phyloP scores from a whole-genome alignment of 2,797 vertebrate genomes.

The Myotis vivesi region DNA sequence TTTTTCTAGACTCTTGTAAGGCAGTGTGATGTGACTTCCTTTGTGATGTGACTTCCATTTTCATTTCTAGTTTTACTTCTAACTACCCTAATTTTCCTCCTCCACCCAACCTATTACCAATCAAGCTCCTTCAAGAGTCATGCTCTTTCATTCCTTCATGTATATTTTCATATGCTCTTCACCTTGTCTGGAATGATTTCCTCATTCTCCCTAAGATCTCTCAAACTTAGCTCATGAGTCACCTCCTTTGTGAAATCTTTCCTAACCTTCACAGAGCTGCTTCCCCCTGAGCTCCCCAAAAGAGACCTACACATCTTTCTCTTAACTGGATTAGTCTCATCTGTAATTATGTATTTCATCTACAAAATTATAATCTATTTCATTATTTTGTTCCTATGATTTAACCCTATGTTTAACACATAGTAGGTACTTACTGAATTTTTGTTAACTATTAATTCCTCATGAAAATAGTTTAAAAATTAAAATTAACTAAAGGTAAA shows the following conservation, averaged over 20 bases:
- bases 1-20: neutral
- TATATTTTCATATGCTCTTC: slow-evolving; percentile 15
- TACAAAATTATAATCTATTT: slow-evolving; percentile 6
- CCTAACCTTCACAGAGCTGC: neutral
- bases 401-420: slow-evolving; percentile 44
- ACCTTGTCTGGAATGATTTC: slow-evolving; percentile 30
- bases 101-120: neutral
- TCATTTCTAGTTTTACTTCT: neutral
- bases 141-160: neutral
- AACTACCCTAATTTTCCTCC: neutral
- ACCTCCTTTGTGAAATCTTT: neutral
- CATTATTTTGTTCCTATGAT: neutral
- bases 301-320: neutral
- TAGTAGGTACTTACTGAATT: neutral
- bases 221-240: neutral
- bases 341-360: neutral
- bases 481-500: slow-evolving; percentile 48
- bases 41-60: neutral
- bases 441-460: slow-evolving; percentile 16
- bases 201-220: neutral
- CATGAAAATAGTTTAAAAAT: slow-evolving; percentile 25
- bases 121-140: neutral
- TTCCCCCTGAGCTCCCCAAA: neutral
- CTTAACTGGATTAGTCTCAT: neutral
- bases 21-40: neutral